phyloP scores from a whole-genome alignment of 1,140 invertebrate species.

The Drosophila jambulina region DNA sequence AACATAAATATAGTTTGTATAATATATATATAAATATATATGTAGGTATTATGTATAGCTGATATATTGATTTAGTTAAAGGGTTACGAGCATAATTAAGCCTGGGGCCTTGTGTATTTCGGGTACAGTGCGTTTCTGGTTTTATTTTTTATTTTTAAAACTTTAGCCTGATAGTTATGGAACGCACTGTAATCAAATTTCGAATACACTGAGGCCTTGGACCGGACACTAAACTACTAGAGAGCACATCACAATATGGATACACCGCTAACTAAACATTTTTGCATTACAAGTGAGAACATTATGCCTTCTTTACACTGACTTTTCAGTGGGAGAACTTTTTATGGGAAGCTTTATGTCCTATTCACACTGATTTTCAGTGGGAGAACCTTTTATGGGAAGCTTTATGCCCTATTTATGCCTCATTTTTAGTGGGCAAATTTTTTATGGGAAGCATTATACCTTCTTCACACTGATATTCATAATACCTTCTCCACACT shows the following conservation, averaged over 20 bases:
- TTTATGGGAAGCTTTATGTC: neutral
- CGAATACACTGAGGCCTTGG: slow-evolving; percentile 8
- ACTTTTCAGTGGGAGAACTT: neutral
- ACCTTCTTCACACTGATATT: neutral
- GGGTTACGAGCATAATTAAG: slow-evolving; percentile 21
- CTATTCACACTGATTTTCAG: neutral
- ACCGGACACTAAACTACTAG: slow-evolving; percentile 51
- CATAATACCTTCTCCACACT: neutral
- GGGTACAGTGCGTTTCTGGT: neutral
- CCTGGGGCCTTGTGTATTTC: neutral
- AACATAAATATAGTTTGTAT: slow-evolving; percentile 33
- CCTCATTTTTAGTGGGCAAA: neutral
- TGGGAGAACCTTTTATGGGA: neutral
- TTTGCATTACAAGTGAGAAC: slow-evolving; percentile 7
- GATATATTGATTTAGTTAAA: slow-evolving; percentile 31
- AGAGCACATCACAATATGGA: slow-evolving; percentile 82
- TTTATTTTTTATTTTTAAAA: neutral
- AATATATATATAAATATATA: slow-evolving; percentile 22
- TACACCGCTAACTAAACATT: slow-evolving; percentile 59
- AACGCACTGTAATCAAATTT: slow-evolving; percentile 5
- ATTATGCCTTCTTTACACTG: neutral
- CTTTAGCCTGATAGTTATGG: slow-evolving; percentile 8
- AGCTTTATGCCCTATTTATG: neutral
- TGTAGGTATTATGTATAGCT: slow-evolving; percentile 32
- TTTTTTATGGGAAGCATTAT: no score